Evolutionary conservation across 1,140 invertebrate genomes (phyloP), one percentile per base, ranked within the genome.

Genomic region (Monomorium pharaonis): DNA sequence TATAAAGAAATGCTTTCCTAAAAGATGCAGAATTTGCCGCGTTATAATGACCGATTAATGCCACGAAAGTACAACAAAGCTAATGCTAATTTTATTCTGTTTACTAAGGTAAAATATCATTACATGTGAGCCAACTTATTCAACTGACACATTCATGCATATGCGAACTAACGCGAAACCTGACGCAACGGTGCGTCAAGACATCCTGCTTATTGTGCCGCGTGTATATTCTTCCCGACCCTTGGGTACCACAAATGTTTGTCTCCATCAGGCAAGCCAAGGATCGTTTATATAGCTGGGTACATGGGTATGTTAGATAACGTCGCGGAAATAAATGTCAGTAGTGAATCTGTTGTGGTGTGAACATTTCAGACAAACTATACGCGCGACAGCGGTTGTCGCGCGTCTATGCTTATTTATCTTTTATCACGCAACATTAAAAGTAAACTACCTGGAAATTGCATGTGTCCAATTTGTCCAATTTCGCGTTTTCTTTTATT

Each of bases 221-320:
- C 18, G 1, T 56, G 54, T 83, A 72, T 83, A 67, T 72, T 83
- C 67, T 83, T 72, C 62, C 65, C 67, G 78, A 83, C 78, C 67
- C 78, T n/a, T n/a, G 78, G 78, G 51, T 83, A 74, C 51, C 37
- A 83, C 67, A 83, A 83, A 83, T 83, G 78, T 83, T 83, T 83
- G 78, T 83, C 67, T 83, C 78, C 67, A 83, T 83, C 78, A 83
- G 78, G 24, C 78, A 44, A 72, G 78, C 49, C 24, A 44, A 47
- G 37, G 78, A 83, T 83, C 78, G 78, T 83, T 83, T 83, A 83
- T 83, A 83, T 56, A 83, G 78, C 78, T 74, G 78, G 51, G 78
- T 83, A 83, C 67, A 83, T 58, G 78, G 37, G 51, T 60, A 54
- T 60, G 67, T 74, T 69, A 83, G 78, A 83, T 83, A 83, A 83